phyloP scores from a whole-genome alignment of 2,797 vertebrate genomes.

The Tenualosa thibaudeaui region DNA sequence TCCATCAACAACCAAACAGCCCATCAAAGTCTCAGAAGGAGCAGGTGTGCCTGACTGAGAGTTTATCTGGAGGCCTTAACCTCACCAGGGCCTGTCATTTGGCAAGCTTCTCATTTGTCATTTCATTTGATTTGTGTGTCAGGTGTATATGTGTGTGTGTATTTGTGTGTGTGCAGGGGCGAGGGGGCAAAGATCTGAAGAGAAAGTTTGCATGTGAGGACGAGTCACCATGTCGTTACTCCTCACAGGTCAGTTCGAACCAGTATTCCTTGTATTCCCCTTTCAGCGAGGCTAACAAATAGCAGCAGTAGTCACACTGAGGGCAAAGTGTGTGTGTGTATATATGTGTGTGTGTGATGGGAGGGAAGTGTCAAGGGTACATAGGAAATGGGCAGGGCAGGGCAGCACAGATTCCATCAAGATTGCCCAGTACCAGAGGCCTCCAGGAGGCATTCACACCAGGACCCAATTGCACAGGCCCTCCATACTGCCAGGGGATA shows the following conservation, averaged over 20 bases:
- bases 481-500: conserved; percentile 36
- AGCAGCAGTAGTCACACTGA: too few species aligned
- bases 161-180: not conserved
- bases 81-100: too few species aligned
- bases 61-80: not conserved
- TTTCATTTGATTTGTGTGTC: not conserved
- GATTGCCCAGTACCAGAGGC: not conserved
- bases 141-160: not conserved
- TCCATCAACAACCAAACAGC: not conserved
- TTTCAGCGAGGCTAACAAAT: not conserved
- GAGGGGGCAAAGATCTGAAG: not conserved
- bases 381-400: not conserved
- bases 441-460: conserved; percentile 27
- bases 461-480: conserved; percentile 25
- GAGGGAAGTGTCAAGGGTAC: too few species aligned
- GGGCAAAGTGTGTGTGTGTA: not conserved
- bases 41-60: not conserved
- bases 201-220: not conserved
- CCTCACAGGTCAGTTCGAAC: not conserved
- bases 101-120: not conserved
- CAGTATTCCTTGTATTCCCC: not conserved
- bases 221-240: not conserved
- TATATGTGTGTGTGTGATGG: not conserved
- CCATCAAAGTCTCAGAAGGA: not conserved
- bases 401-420: not conserved